These are phyloP conservation scores for Chaetorhynchus papuensis DNA, from an alignment of 2,113 vertebrate species.

Conservation along the genomic window DNA sequence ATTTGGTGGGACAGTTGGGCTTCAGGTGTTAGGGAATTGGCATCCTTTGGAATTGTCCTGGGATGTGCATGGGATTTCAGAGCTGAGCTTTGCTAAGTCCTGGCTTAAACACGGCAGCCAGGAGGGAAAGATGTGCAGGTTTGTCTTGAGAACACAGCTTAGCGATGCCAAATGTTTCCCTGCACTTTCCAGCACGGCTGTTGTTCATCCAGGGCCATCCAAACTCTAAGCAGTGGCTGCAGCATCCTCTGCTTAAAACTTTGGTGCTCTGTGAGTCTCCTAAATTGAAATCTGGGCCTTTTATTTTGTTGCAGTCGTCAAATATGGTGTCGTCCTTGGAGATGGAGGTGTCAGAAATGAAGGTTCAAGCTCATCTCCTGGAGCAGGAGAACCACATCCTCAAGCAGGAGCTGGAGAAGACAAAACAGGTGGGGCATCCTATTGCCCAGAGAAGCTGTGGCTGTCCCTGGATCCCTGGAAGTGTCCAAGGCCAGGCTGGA, in stretches of 20 bases:
- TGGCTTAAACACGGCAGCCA: background rate
- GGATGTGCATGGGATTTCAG: background rate
- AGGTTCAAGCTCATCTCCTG: slow-evolving; percentile 70
- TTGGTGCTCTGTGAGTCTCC: background rate
- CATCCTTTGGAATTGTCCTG: background rate
- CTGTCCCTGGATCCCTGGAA: background rate
- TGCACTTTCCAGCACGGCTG: background rate
- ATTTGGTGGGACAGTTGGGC: accelerated
- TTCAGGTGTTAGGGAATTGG: background rate
- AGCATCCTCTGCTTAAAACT: background rate
- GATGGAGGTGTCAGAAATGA: slow-evolving; percentile 77
- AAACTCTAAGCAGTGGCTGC: background rate
- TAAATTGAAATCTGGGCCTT: background rate
- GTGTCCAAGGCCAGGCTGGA: background rate
- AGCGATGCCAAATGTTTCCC: background rate
- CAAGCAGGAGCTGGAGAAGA: slow-evolving; percentile 75
- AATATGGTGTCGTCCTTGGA: slow-evolving; percentile 78
- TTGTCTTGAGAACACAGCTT: background rate
- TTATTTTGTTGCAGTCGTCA: slow-evolving; percentile 47
- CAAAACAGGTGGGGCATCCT: slow-evolving; percentile 57
- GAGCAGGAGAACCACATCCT: slow-evolving; percentile 81
- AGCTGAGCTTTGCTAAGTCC: background rate
- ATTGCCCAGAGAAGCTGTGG: background rate
- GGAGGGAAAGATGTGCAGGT: background rate
- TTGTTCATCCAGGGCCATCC: background rate